Base-by-base conservation (phyloP, 2,888 invertebrate genomes). In the Podabrus alpinus region DNA sequence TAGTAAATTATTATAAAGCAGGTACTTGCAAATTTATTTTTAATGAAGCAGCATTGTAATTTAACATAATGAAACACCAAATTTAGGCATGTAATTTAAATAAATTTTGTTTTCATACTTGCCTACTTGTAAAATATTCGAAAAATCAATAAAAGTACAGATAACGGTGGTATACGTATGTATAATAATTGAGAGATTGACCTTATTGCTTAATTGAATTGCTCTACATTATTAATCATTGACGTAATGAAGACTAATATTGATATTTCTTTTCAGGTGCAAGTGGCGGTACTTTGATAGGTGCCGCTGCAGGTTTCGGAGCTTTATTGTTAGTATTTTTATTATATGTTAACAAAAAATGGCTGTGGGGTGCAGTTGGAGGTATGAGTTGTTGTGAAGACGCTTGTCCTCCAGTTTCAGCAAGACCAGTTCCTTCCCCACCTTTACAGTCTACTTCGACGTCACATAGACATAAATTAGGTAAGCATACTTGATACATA, bases 271-370 rank as follows among this genome's bases (percentile, higher is more conserved):
- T 78, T 75, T 77, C 80, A 86, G 86, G 92, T 87, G 91, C 92
- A 87, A 96, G 96, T 90, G 94, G 96, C 83, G 94, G 95, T 83
- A 95, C 95, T 85, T 94, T 96, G 86, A 91, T 97, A 86, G 96
- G 95, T 84, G 95, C 94, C 78, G 93, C 96, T 83, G 94, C 94
- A 78, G 95, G 94, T 78, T 93, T 97, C 85, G 93, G 96, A 72
- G 92, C 93, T 17, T 89, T 97, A 76, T 90, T 97, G 81, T 89
- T 97, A 83, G 92, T 97, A 79, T 91, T 97, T 83, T 93, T 96
- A 83, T 90, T 97, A 80, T 97, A 97, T 89, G 91, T 97, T 80
- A 95, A 95, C 85, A 93, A 96, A 84, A 93, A 92, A 87, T 93
- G 94, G 87, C 90, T 94, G 87, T 93, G 93, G 84, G 92, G 92